Base-by-base conservation (phyloP, 2,113 vertebrate species). In the Acinonyx jubatus region DNA sequence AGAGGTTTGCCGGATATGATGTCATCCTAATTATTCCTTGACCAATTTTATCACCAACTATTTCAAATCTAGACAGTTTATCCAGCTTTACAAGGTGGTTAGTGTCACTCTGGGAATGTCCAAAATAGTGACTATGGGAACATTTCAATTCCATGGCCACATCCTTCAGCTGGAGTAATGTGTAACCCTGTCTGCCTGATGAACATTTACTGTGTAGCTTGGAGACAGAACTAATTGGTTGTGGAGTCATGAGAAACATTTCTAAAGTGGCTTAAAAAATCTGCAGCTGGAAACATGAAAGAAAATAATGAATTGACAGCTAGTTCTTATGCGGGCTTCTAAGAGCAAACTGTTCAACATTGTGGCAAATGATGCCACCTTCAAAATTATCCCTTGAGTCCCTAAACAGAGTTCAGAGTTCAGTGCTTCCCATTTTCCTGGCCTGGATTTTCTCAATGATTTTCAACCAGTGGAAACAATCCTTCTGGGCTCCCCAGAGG, bases 1-100 rank as follows among this genome's bases (percentile, higher is more conserved):
- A 97, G 93, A 96, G 79, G 41, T 94, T 98, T 97, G 78, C 94
- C 7, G 45, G 86, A 96, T 73, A 66, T 95, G 96, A 87, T 79
- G 87, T 96, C 97, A 97, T 71, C 33, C 71, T 90, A 73, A 94
- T 95, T 97, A 94, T 96, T 61, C 65, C 71, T 93, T 94, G 36
- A 82, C 84, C n/a, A 38, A 85, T 85, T 93, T 87, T 31, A 96
- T 96, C 66, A 48, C 36, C 8, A 36, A 63, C 41, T 57, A 71
- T 52, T 93, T 97, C 33, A 52, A 65, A 95, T 91, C 48, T 33
- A 52, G 68, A 95, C 88, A 52, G 10, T 73, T 65, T 36, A 92
- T 2, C 19, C 80, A 84, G 66, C 13, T 92, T 96, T 63, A 41
- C 45, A 69, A 95, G 76, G 33, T 82, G 52, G 55, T 71, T 78